A percentile compares a stretch with the other conserved stretches of the same genome.
Conservation (phyloP, 2,888 invertebrate genomes). For the Apantesis nais region DNA sequence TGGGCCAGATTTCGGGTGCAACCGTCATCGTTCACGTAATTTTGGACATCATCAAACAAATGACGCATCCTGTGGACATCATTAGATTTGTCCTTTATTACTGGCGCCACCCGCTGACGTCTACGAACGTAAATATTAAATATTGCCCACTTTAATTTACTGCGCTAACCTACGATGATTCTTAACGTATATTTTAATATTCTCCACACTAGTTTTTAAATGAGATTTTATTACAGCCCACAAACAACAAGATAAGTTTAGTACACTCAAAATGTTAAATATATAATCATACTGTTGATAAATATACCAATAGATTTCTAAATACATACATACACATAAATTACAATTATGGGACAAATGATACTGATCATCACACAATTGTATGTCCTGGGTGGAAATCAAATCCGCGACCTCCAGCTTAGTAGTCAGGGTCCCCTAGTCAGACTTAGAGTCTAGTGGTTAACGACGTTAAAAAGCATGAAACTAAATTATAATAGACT, state of each 20-base stretch:
- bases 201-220: neutral
- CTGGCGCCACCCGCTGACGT: constrained; percentile 15
- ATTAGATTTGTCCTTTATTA: constrained; percentile 13
- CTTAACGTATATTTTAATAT: constrained; percentile 2
- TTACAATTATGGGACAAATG: no score
- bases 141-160: constrained; percentile 4
- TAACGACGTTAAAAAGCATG: no score
- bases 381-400: no score
- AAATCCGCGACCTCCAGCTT: no score
- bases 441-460: no score
- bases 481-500: no score
- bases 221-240: neutral
- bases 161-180: neutral
- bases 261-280: neutral
- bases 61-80: constrained; percentile 26
- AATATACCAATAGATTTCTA: no score
- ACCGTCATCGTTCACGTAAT: constrained; percentile 16
- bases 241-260: neutral
- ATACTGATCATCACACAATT: no score
- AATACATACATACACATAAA: no score
- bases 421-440: no score
- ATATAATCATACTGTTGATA: no score
- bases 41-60: constrained; percentile 15
- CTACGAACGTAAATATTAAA: constrained; percentile 11
- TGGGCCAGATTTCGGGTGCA: constrained; percentile 25